Base-by-base conservation (phyloP, 2,888 invertebrate species). In the Strigamia maritima region DNA sequence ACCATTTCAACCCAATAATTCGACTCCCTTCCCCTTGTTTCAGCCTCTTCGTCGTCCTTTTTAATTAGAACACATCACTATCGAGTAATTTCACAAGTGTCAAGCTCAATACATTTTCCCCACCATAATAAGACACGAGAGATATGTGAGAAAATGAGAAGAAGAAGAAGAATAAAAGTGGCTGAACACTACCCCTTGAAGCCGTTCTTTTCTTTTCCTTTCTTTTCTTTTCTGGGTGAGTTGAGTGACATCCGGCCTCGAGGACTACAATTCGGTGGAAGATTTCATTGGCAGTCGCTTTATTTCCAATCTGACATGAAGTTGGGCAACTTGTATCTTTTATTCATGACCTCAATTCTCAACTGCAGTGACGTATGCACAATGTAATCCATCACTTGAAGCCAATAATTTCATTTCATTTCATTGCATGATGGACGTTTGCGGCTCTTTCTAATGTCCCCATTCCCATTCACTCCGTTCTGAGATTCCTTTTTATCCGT, bases 221-320 rank as follows among this genome's bases (percentile, higher is more conserved):
- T n/a, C n/a, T n/a, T n/a, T n/a, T n/a, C n/a, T n/a, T n/a, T n/a
- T 65, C 65, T 65, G 2, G 65, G 22, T 28, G 65, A 65, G 26
- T 65, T 65, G 65, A 65, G 65, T 65, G 65, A 65, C 65, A 65
- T 65, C 65, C 28, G 28, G 26, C 65, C 65, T 26, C 24, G 65
- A 28, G 65, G 65, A 65, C 28, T 65, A 28, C 26, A 65, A 28
- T 65, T 65, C 28, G 12, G 65, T 28, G 65, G 65, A 12, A 65
- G 65, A 65, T 65, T 65, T 65, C 65, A 65, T 26, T 65, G 65
- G 65, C 65, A 65, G 65, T 65, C 65, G 65, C 65, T 65, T 65
- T 65, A 65, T 65, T 65, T 65, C 65, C 24, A 65, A 65, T 65
- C 65, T 65, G 16, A 65, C 65, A 65, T 28, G 28, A 26, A 8